Evolutionary conservation across 2,113 vertebrate genomes (phyloP).

Genomic region (Rana temporaria): DNA sequence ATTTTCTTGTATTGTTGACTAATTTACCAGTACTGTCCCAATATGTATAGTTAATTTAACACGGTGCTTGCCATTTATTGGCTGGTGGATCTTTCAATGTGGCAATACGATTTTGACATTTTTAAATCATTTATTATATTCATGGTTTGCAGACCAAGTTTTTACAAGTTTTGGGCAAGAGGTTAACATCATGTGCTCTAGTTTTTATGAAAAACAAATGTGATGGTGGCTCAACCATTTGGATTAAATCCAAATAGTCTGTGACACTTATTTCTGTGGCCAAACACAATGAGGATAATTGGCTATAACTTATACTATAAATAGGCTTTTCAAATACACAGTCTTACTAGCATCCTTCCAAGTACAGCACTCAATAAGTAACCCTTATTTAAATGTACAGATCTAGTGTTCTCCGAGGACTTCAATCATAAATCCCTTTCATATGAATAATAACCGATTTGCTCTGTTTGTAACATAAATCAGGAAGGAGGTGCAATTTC

Average conservation of each 20-base stretch:
- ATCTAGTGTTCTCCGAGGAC: slow-evolving; percentile 48
- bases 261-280: slow-evolving; percentile 59
- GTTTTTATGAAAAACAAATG: slow-evolving; percentile 64
- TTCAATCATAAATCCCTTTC: slow-evolving; percentile 55
- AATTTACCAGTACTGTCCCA: too few relatives aligned
- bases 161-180: neutral
- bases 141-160: neutral
- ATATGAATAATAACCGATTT: slow-evolving; percentile 57
- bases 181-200: slow-evolving; percentile 30
- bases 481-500: slow-evolving; percentile 48
- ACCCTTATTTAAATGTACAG: slow-evolving; percentile 40
- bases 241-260: slow-evolving; percentile 64
- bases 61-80: too few relatives aligned
- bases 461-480: slow-evolving; percentile 52
- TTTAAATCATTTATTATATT: too few relatives aligned
- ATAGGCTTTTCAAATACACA: slow-evolving; percentile 60
- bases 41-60: too few relatives aligned
- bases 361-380: slow-evolving; percentile 53
- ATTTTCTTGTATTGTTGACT: too few relatives aligned
- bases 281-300: slow-evolving; percentile 59
- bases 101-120: too few relatives aligned
- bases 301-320: slow-evolving; percentile 62
- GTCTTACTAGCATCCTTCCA: slow-evolving; percentile 59
- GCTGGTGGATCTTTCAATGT: too few relatives aligned
- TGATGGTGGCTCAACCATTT: slow-evolving; percentile 56